Evolutionary conservation across 1,140 invertebrate species (phyloP), one percentile per base, ranked within the genome.

Genomic region (Littorina saxatilis): DNA sequence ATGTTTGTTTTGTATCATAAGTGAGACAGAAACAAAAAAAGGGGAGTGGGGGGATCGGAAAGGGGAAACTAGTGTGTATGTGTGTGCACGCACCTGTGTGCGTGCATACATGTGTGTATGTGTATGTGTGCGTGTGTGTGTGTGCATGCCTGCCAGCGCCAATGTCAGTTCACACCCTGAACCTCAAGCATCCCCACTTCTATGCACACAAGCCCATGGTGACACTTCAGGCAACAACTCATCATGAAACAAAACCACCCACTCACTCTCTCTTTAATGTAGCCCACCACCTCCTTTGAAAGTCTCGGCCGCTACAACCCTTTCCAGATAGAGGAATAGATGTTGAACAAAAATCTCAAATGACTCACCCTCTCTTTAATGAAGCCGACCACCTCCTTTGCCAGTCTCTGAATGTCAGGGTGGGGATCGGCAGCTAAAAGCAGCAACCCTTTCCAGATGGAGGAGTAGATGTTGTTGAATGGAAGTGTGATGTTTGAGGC

Each of bases 391-490:
- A 98, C 94, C 88, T 95, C 95, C 84, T 94, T 94, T 2, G 96
- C 96, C 92, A 97, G 95, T 68, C 93, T 91, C 1, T 95, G 94
- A 5, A 98, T 96, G 11, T 95, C 94, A 13, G 96, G 96, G 92
- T 96, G 95, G 17, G 98, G 97, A 94, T 99, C 98, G 80, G 94
- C 94, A 73, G 96, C 94, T 80, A 98, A 94, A 61, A 93, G 93
- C 72, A 94, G 93, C 76, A 99, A 93, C 63, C 95, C 95, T 86
- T 94, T 94, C 97, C 97, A 99, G 68, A 99, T 93, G 91, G 96
- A 97, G 90, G 95, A 95, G 91, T 97, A 98, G 58, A 98, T 95
- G 73, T 89, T 93, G 55, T 87, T 89, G 73, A 87, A 89, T 35
- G 85, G 82, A 13, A 78, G 39, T 4, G 76, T n/a, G 11, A 78